Base-by-base conservation (phyloP, 2,888 invertebrate species). In the Cerceris ruficornis region DNA sequence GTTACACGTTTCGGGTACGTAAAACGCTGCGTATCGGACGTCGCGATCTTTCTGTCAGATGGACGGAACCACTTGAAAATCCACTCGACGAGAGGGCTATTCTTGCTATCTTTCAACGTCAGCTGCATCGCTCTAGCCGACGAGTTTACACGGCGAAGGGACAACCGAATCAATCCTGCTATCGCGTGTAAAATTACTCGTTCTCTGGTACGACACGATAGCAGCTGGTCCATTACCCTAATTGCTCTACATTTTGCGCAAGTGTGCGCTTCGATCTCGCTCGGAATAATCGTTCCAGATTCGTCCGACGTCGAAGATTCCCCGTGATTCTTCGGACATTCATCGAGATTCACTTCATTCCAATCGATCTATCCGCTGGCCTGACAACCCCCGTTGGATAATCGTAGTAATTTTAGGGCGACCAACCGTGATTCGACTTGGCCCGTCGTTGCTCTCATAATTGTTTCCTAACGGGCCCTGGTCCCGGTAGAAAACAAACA, bases 391-490 rank as follows among this genome's bases (percentile, higher is more conserved):
- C 55, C n/a, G 54, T 60, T 17, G 59, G 50, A 28, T 67, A 72
- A 81, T 81, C 74, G 69, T 49, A 73, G 75, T 84, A 73, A 82
- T 82, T 84, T 59, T 75, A 58, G 84, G 80, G 85, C 84, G 81
- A 81, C 84, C 84, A 84, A 73, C 75, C 84, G 77, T 84, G 77
- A 80, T 28, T 28, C 85, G 66, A 68, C 65, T 73, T 70, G 65
- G 66, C 64, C 77, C 77, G 73, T 70, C 76, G 39, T 55, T n/a
- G 71, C 58, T 42, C 49, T 82, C 88, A 82, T 91, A 90, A 91
- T 92, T 90, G 91, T 90, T 91, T 88, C 85, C 87, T 88, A 88
- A 90, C 89, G 88, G 88, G 83, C 80, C 82, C 85, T 77, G 74
- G 77, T 74, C 74, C 60, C 67, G 77, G 74, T 70, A 84, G 85